Evolutionary conservation across 2,888 invertebrate species (phyloP).

Genomic region (Drosophila gaucha): DNA sequence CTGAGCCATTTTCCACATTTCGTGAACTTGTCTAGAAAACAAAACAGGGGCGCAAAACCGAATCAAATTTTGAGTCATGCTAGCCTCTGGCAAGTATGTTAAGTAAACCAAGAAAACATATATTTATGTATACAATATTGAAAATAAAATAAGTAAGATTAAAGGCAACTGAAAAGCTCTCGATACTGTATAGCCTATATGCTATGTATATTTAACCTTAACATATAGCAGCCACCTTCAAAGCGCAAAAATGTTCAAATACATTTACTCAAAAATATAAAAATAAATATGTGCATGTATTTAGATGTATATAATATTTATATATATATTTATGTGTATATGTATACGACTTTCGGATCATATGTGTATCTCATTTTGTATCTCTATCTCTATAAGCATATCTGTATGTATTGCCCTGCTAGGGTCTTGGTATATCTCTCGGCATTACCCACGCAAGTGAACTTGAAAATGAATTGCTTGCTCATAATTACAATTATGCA

Average conservation of each 20-base stretch:
- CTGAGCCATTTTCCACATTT: conserved; percentile 59
- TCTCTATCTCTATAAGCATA: conserved; percentile 11
- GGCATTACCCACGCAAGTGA: conserved; percentile 67
- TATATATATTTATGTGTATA: conserved; percentile 20
- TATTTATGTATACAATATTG: background rate
- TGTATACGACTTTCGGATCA: conserved; percentile 11
- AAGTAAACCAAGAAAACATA: conserved; percentile 6
- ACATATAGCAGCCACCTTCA: conserved; percentile 78
- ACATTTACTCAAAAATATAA: conserved; percentile 73
- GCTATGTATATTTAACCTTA: conserved; percentile 73
- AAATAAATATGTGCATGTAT: conserved; percentile 64
- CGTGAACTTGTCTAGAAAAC: conserved; percentile 13
- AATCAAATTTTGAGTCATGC: conserved; percentile 62
- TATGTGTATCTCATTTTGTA: conserved; percentile 21
- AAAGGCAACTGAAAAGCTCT: conserved; percentile 61
- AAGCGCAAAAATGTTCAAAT: conserved; percentile 57
- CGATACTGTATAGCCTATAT: conserved; percentile 37
- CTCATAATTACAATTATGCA: conserved; percentile 53
- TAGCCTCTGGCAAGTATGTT: conserved; percentile 19
- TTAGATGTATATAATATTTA: conserved; percentile 18
- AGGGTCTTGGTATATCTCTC: conserved; percentile 44
- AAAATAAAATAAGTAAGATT: conserved; percentile 39
- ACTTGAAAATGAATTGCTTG: conserved; percentile 76
- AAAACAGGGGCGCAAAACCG: conserved; percentile 1
- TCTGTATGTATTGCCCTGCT: conserved; percentile 49